phyloP scores from a whole-genome alignment of 1,140 invertebrate genomes.

The Drosophila tsacasi region DNA sequence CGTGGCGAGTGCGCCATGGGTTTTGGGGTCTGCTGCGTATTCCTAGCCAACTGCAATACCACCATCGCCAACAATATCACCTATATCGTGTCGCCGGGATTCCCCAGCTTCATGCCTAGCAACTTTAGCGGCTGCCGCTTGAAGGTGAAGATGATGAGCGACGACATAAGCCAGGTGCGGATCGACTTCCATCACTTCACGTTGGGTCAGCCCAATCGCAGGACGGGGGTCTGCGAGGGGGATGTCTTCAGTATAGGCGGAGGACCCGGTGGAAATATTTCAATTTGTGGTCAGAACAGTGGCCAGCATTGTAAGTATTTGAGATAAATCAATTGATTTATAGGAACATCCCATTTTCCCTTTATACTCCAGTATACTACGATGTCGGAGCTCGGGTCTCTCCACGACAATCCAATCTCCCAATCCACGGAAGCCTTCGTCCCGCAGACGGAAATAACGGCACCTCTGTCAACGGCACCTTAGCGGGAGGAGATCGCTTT shows the following conservation, averaged over 20 bases:
- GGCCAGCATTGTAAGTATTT: constrained; percentile 91
- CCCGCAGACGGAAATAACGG: constrained; percentile 34
- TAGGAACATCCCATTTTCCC: too few species aligned
- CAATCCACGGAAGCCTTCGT: constrained; percentile 72
- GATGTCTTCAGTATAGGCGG: constrained; percentile 89
- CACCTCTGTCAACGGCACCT: constrained; percentile 7
- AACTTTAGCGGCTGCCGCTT: constrained; percentile 89
- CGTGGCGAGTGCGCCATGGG: constrained; percentile 92
- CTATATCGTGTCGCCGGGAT: constrained; percentile 93
- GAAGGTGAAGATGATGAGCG: constrained; percentile 89
- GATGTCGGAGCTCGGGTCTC: constrained; percentile 86
- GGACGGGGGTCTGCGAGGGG: constrained; percentile 91
- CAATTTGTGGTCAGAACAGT: constrained; percentile 92
- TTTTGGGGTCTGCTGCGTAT: constrained; percentile 95
- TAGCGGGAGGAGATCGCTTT: constrained; percentile 41
- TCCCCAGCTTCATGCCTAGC: constrained; percentile 90
- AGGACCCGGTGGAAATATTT: constrained; percentile 87
- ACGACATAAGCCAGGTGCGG: constrained; percentile 91
- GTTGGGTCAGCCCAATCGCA: constrained; percentile 91
- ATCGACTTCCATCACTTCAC: constrained; percentile 93
- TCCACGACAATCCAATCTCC: constrained; percentile 70
- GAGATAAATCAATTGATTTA: neutral
- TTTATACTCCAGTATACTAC: constrained; percentile 87
- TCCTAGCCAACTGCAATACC: constrained; percentile 92
- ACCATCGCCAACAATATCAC: constrained; percentile 93